Conservation (phyloP, 2,797 vertebrate species). For the Poecilia picta region DNA sequence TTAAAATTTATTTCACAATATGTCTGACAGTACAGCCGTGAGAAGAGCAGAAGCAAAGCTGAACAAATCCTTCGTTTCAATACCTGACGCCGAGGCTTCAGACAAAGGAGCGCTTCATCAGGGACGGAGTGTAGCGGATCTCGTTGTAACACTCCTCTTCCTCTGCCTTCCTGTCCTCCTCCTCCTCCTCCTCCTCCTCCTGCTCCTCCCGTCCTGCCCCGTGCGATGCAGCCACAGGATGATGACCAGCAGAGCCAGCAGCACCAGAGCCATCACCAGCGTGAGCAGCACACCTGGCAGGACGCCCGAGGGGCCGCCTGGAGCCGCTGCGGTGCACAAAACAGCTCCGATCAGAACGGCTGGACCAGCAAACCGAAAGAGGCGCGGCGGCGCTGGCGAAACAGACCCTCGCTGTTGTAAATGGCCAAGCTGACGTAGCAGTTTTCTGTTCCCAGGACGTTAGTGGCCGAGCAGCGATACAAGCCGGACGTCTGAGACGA, state of each 20-base stretch:
- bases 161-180: conserved; percentile 51
- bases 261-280: conserved; percentile 80
- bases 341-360: background rate
- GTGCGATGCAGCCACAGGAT: conserved; percentile 82
- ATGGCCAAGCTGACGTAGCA: conserved; percentile 82
- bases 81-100: conserved; percentile 42
- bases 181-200: conserved; percentile 62
- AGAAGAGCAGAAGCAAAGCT: background rate
- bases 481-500: conserved; percentile 80
- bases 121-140: conserved; percentile 73
- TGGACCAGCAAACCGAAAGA: background rate
- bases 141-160: conserved; percentile 78
- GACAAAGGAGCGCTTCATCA: conserved; percentile 83
- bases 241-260: conserved; percentile 79
- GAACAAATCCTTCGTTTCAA: background rate
- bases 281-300: conserved; percentile 80
- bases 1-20: background rate
- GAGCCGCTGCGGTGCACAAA: conserved; percentile 51
- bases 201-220: conserved; percentile 69
- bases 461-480: conserved; percentile 84
- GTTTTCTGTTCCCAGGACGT: conserved; percentile 79
- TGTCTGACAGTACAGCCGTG: background rate
- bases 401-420: conserved; percentile 70
- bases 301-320: conserved; percentile 67
- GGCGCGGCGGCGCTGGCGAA: background rate